phyloP scores from a whole-genome alignment of 64 coral and sea anemone species.

The Montipora cactus region DNA sequence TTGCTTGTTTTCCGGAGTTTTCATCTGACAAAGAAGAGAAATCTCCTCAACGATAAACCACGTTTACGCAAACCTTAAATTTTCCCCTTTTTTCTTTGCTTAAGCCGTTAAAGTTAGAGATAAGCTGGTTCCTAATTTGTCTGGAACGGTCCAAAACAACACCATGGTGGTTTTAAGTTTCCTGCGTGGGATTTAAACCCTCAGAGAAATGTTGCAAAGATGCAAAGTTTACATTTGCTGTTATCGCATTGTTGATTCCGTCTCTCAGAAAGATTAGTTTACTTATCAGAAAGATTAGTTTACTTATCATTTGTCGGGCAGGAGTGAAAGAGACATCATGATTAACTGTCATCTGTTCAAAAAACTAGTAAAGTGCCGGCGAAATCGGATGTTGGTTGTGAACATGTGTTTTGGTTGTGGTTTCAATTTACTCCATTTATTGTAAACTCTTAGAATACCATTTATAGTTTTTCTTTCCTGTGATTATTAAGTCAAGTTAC shows the following conservation, averaged over 20 bases:
- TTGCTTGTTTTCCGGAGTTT: background rate
- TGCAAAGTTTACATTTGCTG: background rate
- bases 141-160: background rate
- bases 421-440: too few relatives aligned
- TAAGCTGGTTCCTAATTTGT: background rate
- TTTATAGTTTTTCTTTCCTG: too few relatives aligned
- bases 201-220: background rate
- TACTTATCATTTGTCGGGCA: background rate
- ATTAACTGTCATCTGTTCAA: too few relatives aligned
- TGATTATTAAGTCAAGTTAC: too few relatives aligned
- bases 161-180: background rate
- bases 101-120: background rate
- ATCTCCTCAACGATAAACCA: background rate
- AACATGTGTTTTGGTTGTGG: too few relatives aligned
- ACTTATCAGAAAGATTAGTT: constrained; percentile 16
- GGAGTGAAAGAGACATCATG: background rate
- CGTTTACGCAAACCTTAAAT: background rate
- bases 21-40: background rate
- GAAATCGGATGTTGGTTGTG: background rate
- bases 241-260: constrained; percentile 13
- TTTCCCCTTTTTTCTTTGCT: background rate
- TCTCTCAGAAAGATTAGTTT: constrained; percentile 16
- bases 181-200: background rate
- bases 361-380: background rate
- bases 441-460: too few relatives aligned